Evolutionary conservation across 2,888 invertebrate species (phyloP).

Genomic region (Stenchaetothrips biformis): DNA sequence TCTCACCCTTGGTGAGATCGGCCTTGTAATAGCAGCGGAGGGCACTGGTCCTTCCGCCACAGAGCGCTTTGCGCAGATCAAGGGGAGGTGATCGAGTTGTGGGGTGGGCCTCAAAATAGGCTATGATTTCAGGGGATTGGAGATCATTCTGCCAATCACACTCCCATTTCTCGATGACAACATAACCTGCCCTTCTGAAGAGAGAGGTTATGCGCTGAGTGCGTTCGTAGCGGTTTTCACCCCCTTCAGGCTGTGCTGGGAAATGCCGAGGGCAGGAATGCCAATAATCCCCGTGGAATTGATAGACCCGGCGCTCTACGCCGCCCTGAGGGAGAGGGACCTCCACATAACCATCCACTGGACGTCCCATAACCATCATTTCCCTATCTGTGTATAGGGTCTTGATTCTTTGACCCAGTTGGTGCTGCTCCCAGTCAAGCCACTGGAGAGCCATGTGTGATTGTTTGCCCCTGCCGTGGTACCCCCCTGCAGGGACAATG

Average conservation of each 20-base stretch:
- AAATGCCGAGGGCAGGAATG: constrained; percentile 32
- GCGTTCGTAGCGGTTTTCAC: no score
- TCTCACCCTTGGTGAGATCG: constrained; percentile 26
- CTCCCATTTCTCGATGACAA: no score
- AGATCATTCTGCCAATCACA: no score
- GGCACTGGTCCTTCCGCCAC: constrained; percentile 39
- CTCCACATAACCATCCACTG: constrained; percentile 34
- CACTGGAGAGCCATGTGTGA: constrained; percentile 37
- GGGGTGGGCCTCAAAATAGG: neutral
- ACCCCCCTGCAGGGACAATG: constrained; percentile 39
- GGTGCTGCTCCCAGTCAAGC: constrained; percentile 35
- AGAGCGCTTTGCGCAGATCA: constrained; percentile 39
- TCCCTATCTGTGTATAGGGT: constrained; percentile 37
- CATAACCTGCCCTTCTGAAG: no score
- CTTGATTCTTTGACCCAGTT: constrained; percentile 34
- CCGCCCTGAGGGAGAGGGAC: neutral
- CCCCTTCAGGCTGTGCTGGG: neutral
- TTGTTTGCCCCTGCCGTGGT: constrained; percentile 34
- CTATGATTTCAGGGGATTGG: neutral
- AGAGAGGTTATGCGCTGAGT: no score
- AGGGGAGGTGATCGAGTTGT: constrained; percentile 29
- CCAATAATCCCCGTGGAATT: constrained; percentile 36
- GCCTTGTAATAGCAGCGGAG: neutral
- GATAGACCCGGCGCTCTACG: constrained; percentile 31
- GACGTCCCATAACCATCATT: constrained; percentile 30